A percentile compares a stretch with the other conserved stretches of the same genome.
Evolutionary conservation across 2,888 invertebrate genomes (phyloP).

Genomic region (Caenorhabditis macrosperma): DNA sequence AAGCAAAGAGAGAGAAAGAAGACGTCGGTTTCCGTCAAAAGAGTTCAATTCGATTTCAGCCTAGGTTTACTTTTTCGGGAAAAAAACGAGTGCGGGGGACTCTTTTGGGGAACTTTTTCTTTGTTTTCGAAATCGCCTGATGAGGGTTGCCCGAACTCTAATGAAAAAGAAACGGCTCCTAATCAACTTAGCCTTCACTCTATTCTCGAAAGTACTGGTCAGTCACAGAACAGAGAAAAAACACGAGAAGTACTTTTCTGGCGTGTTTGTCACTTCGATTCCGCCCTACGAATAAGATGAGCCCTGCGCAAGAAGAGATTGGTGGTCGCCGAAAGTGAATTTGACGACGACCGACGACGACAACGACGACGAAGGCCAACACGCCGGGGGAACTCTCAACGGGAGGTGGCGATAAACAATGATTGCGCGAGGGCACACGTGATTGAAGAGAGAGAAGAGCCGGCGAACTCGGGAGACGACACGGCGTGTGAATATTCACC

Average conservation of each 20-base stretch:
- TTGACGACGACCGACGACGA: not conserved
- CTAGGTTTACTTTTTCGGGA: slow-evolving; percentile 28
- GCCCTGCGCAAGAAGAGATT: not conserved
- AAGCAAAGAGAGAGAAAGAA: slow-evolving; percentile 31
- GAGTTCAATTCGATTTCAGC: slow-evolving; percentile 52
- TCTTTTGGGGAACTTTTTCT: not conserved
- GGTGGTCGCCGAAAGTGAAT: slow-evolving; percentile 20
- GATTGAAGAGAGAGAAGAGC: not conserved
- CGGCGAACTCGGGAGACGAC: slow-evolving; percentile 27
- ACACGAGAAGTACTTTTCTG: too few species aligned
- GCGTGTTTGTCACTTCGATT: not conserved
- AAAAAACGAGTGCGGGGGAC: not conserved
- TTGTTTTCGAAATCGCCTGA: not conserved
- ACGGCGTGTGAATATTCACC: slow-evolving; percentile 24
- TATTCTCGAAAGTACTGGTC: too few species aligned
- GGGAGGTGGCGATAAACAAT: slow-evolving; percentile 28
- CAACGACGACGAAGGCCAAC: too few species aligned
- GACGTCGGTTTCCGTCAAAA: slow-evolving; percentile 26
- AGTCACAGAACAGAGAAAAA: too few species aligned
- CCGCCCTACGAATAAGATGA: not conserved
- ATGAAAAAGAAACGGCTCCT: too few species aligned
- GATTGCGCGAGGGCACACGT: slow-evolving; percentile 25
- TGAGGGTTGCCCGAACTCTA: too few species aligned
- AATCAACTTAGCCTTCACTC: too few species aligned
- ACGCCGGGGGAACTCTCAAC: too few species aligned